phyloP scores from a whole-genome alignment of 2,888 invertebrate species.

The Charanyca ferruginea region DNA sequence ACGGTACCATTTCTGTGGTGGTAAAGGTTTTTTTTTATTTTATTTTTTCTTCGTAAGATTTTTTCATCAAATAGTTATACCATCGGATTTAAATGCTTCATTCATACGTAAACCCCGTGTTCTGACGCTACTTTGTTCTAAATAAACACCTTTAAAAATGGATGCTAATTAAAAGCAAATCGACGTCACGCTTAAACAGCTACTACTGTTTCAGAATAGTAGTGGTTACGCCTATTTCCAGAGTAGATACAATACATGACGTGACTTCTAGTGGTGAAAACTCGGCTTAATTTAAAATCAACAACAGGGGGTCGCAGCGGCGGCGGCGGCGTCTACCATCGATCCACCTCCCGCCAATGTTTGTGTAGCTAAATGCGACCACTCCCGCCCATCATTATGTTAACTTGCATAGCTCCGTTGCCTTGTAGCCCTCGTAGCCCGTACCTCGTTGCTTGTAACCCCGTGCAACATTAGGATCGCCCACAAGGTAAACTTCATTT shows the following conservation, averaged over 20 bases:
- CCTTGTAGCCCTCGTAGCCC: conserved; percentile 1
- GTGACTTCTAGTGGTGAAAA: conserved; percentile 56
- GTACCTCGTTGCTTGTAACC: conserved; percentile 1
- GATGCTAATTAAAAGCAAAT: conserved; percentile 45
- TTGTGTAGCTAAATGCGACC: conserved; percentile 63
- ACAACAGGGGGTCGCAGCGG: conserved; percentile 58
- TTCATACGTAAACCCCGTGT: conserved; percentile 11
- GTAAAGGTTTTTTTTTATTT: conserved; percentile 16
- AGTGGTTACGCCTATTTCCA: background rate
- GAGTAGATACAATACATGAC: conserved; percentile 52
- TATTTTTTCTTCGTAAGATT: too few species aligned
- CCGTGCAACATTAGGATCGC: conserved; percentile 23
- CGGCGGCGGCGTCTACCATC: conserved; percentile 57
- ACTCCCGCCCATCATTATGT: conserved; percentile 53
- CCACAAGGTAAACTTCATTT: conserved; percentile 31
- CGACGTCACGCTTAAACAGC: conserved; percentile 4
- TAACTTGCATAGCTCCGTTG: conserved; percentile 46
- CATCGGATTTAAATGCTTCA: conserved; percentile 31
- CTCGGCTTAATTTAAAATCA: conserved; percentile 68
- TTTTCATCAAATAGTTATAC: conserved; percentile 21
- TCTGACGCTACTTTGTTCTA: conserved; percentile 13
- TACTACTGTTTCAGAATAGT: conserved; percentile 7
- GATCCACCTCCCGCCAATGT: conserved; percentile 61
- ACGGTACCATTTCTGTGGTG: conserved; percentile 16
- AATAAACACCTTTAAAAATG: conserved; percentile 24